A percentile compares a stretch with the other conserved stretches of the same genome.
phyloP scores from a whole-genome alignment of 2,113 vertebrate genomes.

The rat (Rattus norvegicus) region DNA sequence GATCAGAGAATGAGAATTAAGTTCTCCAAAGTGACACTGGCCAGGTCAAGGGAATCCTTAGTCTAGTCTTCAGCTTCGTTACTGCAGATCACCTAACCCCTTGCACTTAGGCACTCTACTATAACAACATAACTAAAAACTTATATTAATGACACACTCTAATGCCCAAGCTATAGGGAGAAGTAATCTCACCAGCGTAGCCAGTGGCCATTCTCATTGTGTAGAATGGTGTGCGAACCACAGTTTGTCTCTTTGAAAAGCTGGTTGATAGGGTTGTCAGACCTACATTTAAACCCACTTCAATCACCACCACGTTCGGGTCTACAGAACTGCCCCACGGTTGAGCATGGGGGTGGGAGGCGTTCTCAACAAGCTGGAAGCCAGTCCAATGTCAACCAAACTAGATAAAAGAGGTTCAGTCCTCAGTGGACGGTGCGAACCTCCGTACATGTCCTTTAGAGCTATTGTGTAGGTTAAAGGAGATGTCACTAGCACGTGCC shows the following conservation, averaged over 20 bases:
- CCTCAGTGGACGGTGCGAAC: not conserved
- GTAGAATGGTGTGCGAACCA: not conserved
- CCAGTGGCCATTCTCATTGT: not conserved
- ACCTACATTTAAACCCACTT: not conserved
- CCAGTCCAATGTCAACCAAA: not conserved
- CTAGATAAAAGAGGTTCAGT: not conserved
- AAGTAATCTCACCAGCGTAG: not conserved
- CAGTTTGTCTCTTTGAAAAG: not conserved
- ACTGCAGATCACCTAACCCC: not conserved
- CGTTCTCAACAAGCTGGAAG: not conserved
- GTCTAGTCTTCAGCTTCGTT: not conserved
- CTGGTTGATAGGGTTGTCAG: not conserved
- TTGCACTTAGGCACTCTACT: not conserved
- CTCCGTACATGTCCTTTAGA: not conserved
- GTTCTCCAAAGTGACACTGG: not conserved
- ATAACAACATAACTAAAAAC: not conserved
- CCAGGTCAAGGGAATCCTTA: not conserved
- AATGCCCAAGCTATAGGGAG: not conserved
- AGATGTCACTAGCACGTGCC: not conserved
- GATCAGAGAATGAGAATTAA: not conserved
- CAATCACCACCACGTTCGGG: not conserved
- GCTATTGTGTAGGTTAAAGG: not conserved
- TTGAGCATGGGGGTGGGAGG: not conserved
- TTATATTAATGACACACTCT: not conserved
- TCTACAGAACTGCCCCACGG: not conserved